Percentiles rank a stretch among this genome's conserved stretches.
Conservation (phyloP, 2,888 invertebrate species). For the Sisyra terminalis region DNA sequence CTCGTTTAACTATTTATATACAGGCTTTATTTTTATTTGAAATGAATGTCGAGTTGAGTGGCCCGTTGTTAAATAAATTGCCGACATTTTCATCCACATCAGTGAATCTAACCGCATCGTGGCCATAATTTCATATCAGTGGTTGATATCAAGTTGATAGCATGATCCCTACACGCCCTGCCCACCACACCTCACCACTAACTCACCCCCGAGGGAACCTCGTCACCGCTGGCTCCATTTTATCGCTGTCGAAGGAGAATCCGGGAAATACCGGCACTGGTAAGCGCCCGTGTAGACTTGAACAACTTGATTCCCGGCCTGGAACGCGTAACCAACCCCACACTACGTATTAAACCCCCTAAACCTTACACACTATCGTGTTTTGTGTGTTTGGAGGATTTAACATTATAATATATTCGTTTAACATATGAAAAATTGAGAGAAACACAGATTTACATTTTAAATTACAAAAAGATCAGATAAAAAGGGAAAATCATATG, state of each 20-base stretch:
- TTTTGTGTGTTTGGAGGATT: background rate
- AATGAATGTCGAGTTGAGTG: too few species aligned
- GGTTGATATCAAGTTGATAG: slow-evolving; percentile 23
- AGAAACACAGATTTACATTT: background rate
- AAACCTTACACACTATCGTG: background rate
- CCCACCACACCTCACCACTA: too few species aligned
- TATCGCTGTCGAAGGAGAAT: slow-evolving; percentile 7
- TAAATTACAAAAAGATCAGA: background rate
- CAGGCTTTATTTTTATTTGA: too few species aligned
- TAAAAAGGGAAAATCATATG: too few species aligned
- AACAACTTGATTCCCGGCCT: too few species aligned
- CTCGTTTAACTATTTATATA: too few species aligned
- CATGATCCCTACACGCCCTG: slow-evolving; percentile 14
- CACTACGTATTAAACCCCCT: background rate
- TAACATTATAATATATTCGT: background rate
- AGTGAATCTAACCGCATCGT: slow-evolving; percentile 24
- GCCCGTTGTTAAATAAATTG: too few species aligned
- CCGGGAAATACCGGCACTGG: too few species aligned
- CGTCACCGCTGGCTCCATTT: background rate
- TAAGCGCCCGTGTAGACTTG: too few species aligned
- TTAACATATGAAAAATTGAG: background rate
- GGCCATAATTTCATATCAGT: slow-evolving; percentile 25
- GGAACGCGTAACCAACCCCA: too few species aligned
- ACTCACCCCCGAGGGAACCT: background rate
- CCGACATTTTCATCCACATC: slow-evolving; percentile 16